Evolutionary conservation across 2,113 vertebrate genomes (phyloP).

Genomic region (Pholis gunnellus): DNA sequence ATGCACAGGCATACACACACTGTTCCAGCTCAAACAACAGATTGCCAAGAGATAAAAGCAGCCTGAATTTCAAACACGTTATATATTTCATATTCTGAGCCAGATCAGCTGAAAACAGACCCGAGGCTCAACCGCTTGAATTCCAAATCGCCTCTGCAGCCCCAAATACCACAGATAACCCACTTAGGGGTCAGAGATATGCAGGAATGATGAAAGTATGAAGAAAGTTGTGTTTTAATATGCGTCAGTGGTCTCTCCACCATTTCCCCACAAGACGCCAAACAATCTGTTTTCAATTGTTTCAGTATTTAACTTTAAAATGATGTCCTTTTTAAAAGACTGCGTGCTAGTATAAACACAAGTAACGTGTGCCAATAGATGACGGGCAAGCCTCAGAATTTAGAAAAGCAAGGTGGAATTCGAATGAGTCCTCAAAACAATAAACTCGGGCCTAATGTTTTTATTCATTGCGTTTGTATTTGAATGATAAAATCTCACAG

Average conservation of each 20-base stretch:
- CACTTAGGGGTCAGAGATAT: slow-evolving; percentile 43
- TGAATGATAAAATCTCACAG: slow-evolving; percentile 55
- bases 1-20: neutral
- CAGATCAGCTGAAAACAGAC: slow-evolving; percentile 59
- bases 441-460: slow-evolving; percentile 3
- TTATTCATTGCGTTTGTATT: slow-evolving; percentile 47
- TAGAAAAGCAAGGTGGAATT: neutral
- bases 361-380: neutral
- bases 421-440: slow-evolving; percentile 1
- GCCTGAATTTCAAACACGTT: slow-evolving; percentile 43
- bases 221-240: slow-evolving; percentile 31
- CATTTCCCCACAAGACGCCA: neutral
- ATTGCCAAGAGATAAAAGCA: slow-evolving; percentile 30
- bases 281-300: neutral
- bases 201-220: slow-evolving; percentile 56
- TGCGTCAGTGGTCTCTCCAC: slow-evolving; percentile 3
- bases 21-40: slow-evolving; percentile 16
- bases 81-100: slow-evolving; percentile 42
- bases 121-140: slow-evolving; percentile 50
- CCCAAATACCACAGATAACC: slow-evolving; percentile 65
- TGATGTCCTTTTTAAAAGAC: neutral
- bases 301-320: neutral
- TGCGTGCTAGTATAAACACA: neutral
- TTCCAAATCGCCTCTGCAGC: slow-evolving; percentile 50
- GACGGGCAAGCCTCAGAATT: neutral